These are phyloP conservation scores for Chanos chanos DNA, from an alignment of 2,797 vertebrate species.

Conservation along the genomic window DNA sequence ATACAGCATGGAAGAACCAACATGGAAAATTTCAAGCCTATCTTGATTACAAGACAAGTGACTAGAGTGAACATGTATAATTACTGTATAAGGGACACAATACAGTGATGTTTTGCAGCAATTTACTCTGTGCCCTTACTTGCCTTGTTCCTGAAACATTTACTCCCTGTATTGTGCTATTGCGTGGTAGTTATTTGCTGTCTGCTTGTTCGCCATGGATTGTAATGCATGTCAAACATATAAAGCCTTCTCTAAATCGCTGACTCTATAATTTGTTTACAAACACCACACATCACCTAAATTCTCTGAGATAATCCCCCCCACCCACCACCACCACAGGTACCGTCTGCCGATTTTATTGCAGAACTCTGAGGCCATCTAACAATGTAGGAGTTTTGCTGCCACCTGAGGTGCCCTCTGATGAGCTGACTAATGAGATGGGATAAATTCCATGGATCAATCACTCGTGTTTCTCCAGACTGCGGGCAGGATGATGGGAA, in stretches of 20 bases:
- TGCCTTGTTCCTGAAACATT: slow-evolving; percentile 65
- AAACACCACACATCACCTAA: slow-evolving; percentile 12
- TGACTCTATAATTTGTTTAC: slow-evolving; percentile 62
- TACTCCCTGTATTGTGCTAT: slow-evolving; percentile 64
- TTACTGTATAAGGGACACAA: slow-evolving; percentile 41
- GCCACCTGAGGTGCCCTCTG: slow-evolving; percentile 7
- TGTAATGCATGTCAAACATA: slow-evolving; percentile 58
- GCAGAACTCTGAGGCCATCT: background rate
- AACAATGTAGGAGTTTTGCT: slow-evolving; percentile 20
- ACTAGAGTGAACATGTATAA: background rate
- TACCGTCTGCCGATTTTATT: slow-evolving; percentile 24
- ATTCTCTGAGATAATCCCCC: slow-evolving; percentile 12
- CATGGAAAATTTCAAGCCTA: too few relatives aligned
- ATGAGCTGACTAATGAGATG: slow-evolving; percentile 17
- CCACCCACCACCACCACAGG: background rate
- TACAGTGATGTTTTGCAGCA: slow-evolving; percentile 58
- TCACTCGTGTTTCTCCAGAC: slow-evolving; percentile 18
- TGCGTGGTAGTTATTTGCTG: slow-evolving; percentile 55
- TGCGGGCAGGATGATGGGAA: slow-evolving; percentile 2
- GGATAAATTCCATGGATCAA: slow-evolving; percentile 28
- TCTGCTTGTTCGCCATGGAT: slow-evolving; percentile 51
- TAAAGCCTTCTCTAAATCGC: slow-evolving; percentile 54
- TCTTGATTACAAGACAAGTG: too few relatives aligned
- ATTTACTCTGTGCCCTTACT: slow-evolving; percentile 66
- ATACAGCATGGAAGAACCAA: too few relatives aligned